Percentiles rank a stretch among this genome's conserved stretches.
These are phyloP conservation scores for Todus mexicanus DNA, from an alignment of 2,797 vertebrate genomes.

Conservation along the genomic window DNA sequence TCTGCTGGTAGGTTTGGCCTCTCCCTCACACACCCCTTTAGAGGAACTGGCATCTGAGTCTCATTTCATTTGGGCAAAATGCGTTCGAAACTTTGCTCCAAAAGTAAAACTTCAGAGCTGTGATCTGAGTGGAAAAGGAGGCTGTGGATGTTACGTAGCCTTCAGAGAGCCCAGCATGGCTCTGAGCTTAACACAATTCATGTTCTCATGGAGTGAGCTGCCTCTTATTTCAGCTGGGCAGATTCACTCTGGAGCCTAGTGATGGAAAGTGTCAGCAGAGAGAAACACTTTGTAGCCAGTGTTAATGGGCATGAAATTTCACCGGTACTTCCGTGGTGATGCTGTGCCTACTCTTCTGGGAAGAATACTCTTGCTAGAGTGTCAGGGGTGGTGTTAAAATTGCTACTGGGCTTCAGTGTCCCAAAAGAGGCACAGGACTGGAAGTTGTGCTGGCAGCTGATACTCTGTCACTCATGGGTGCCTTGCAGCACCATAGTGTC, in stretches of 20 bases:
- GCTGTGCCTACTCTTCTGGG: not conserved
- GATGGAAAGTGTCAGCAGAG: not conserved
- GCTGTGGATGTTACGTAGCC: not conserved
- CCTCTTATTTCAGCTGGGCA: not conserved
- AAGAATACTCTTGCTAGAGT: not conserved
- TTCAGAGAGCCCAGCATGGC: not conserved
- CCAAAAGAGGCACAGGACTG: not conserved
- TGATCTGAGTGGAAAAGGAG: not conserved
- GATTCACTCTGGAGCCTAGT: not conserved
- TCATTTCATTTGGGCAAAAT: not conserved
- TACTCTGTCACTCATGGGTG: not conserved
- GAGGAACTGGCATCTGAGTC: not conserved
- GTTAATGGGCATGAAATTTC: not conserved
- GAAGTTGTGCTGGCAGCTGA: not conserved
- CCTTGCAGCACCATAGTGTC: not conserved
- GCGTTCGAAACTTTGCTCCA: not conserved
- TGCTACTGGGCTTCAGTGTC: not conserved
- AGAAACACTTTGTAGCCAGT: not conserved
- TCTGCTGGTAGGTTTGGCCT: not conserved
- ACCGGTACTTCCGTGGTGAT: not conserved
- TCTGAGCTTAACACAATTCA: not conserved
- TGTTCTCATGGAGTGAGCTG: not conserved
- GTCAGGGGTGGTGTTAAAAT: not conserved
- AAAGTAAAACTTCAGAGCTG: not conserved
- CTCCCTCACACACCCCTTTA: too few relatives aligned